phyloP scores from a whole-genome alignment of 2,888 invertebrate species.

The Anarsia innoxiella region DNA sequence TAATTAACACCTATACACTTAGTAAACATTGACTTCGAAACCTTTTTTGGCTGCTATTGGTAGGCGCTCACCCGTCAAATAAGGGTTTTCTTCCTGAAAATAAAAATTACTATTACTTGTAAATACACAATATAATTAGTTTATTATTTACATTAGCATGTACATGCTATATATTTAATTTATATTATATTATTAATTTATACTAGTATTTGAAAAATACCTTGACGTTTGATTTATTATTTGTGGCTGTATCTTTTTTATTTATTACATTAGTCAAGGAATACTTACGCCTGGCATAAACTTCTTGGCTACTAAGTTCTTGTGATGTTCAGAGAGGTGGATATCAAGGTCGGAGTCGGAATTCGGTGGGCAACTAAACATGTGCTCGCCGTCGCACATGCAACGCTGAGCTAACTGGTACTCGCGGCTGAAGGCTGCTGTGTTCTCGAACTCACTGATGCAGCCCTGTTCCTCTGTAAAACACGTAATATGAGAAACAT shows the following conservation, averaged over 20 bases:
- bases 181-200: too few species aligned
- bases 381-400: slow-evolving; percentile 98
- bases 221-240: too few species aligned
- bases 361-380: slow-evolving; percentile 90
- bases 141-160: too few species aligned
- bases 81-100: slow-evolving; percentile 86
- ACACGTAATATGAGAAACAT: too few species aligned
- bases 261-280: too few species aligned
- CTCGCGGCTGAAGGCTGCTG: slow-evolving; percentile 94
- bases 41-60: slow-evolving; percentile 96
- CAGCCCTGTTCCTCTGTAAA: slow-evolving; percentile 89
- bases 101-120: too few species aligned
- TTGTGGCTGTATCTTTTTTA: too few species aligned
- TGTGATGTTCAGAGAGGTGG: slow-evolving; percentile 79
- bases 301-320: slow-evolving; percentile 85
- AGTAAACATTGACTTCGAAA: slow-evolving; percentile 76
- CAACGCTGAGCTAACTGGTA: slow-evolving; percentile 95
- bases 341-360: slow-evolving; percentile 74
- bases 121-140: too few species aligned
- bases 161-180: too few species aligned
- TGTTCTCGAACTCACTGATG: slow-evolving; percentile 93
- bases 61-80: slow-evolving; percentile 87
- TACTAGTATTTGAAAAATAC: too few species aligned
- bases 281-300: slow-evolving; percentile 73
- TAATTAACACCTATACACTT: not conserved